Evolutionary conservation across 2,113 vertebrate species (phyloP), one percentile per base, ranked within the genome.

Genomic region (Rhipidura dahli): DNA sequence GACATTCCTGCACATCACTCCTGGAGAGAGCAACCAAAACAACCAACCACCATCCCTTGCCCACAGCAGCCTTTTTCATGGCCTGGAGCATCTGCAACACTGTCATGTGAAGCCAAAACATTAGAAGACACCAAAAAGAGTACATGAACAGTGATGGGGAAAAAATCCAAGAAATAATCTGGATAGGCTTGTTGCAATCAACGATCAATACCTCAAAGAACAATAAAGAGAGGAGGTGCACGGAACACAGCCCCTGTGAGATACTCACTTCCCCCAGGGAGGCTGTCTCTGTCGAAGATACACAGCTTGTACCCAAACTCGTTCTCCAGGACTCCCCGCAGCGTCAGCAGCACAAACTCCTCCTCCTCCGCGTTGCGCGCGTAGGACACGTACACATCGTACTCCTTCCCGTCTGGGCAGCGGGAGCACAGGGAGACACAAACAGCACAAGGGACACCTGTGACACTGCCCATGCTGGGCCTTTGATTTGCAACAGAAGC

Each of bases 241-340:
- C 1, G 22, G 37, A 80, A 31, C 70, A 50, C 72, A 50, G 50
- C 2, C 26, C 31, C 54, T 66, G 39, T 66, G 60, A 78, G 90
- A 97, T 97, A 99, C 99, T 99, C 97, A 99, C 99, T 99, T 97
- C 99, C 99, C 66, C 99, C 99, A 1, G 99, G 99, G 20, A 99
- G 98, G 94, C 99, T 99, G 98, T 99, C 99, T 71, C 99, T 93
- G 98, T 99, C 99, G 5, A 99, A 99, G 96, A 99, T 99, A 70
- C 99, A 99, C 75, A 99, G 98, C 22, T 99, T 98, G 97, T 99
- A 99, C 21, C 99, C 99, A 24, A 99, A 98, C 92, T 99, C 98
- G 19, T 98, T 99, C 97, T 99, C 99, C 97, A 99, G 95, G 37
- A 99, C 99, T 30, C 97, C 95, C 15, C 98, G 97, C 14, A 99